A percentile compares a stretch with the other conserved stretches of the same genome.
phyloP scores from a whole-genome alignment of 2,888 invertebrate species.

The Microctonus brassicae region DNA sequence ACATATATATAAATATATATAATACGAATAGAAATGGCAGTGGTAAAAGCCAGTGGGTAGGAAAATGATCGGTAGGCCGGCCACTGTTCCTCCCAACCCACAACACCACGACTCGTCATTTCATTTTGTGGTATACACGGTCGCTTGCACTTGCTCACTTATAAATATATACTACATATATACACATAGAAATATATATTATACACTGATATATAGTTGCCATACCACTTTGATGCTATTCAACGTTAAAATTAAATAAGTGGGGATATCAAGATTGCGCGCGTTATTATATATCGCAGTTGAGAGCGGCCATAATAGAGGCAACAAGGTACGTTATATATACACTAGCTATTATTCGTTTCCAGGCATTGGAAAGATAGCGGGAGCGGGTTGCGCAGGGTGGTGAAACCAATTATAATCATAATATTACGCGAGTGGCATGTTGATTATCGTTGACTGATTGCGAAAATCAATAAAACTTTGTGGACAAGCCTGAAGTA shows the following conservation, averaged over 20 bases:
- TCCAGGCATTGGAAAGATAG: slow-evolving; percentile 36
- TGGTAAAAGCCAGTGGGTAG: slow-evolving; percentile 28
- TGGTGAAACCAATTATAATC: slow-evolving; percentile 22
- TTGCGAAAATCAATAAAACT: slow-evolving; percentile 24
- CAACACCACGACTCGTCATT: neutral
- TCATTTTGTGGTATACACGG: neutral
- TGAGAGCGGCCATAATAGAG: slow-evolving; percentile 65
- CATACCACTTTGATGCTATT: neutral
- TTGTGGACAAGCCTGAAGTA: neutral
- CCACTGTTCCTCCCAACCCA: neutral
- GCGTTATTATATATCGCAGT: slow-evolving; percentile 36
- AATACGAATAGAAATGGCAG: neutral
- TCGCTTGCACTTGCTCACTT: neutral
- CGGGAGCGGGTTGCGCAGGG: neutral
- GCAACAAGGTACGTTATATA: too few relatives aligned
- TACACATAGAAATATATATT: neutral
- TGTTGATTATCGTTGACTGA: neutral
- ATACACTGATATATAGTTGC: slow-evolving; percentile 9
- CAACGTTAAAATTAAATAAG: slow-evolving; percentile 26
- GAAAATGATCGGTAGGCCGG: slow-evolving; percentile 35
- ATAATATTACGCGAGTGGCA: slow-evolving; percentile 15
- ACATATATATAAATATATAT: neutral
- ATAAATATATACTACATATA: neutral
- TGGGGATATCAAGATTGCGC: slow-evolving; percentile 65
- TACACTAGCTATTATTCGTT: slow-evolving; percentile 54